A percentile compares a stretch with the other conserved stretches of the same genome.
Evolutionary conservation across 2,797 vertebrate genomes (phyloP).

Genomic region (Melanotaenia pygmaea): DNA sequence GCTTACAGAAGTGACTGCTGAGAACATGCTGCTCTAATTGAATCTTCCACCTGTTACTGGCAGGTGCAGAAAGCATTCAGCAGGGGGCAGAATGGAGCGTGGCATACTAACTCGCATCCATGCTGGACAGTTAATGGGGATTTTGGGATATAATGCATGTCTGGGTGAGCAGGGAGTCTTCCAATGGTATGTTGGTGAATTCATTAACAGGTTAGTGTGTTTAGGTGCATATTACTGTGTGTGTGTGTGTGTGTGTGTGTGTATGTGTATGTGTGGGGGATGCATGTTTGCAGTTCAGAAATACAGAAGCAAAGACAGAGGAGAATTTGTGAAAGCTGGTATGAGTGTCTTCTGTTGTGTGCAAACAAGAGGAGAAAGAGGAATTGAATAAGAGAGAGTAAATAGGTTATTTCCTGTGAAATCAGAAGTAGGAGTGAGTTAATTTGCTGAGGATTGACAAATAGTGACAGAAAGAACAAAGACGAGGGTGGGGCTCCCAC

Average conservation of each 20-base stretch:
- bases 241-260: slow-evolving; percentile 38
- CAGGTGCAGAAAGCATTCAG: slow-evolving; percentile 74
- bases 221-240: slow-evolving; percentile 29
- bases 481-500: slow-evolving; percentile 62
- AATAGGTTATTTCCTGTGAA: slow-evolving; percentile 87
- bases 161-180: slow-evolving; percentile 51
- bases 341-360: slow-evolving; percentile 70
- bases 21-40: slow-evolving; percentile 85
- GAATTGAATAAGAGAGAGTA: slow-evolving; percentile 72
- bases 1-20: slow-evolving; percentile 73
- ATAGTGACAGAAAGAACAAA: slow-evolving; percentile 62
- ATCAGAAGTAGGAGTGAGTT: slow-evolving; percentile 86
- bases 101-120: slow-evolving; percentile 56
- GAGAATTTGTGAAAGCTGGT: slow-evolving; percentile 57
- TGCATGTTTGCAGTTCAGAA: slow-evolving; percentile 62
- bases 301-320: slow-evolving; percentile 65
- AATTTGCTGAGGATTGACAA: slow-evolving; percentile 77
- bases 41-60: slow-evolving; percentile 85
- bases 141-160: slow-evolving; percentile 49
- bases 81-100: slow-evolving; percentile 82
- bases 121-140: slow-evolving; percentile 70
- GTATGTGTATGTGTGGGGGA: slow-evolving; percentile 40
- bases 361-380: slow-evolving; percentile 69
- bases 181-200: slow-evolving; percentile 52
- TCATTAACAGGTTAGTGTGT: slow-evolving; percentile 52